A percentile compares a stretch with the other conserved stretches of the same genome.
Conservation (phyloP, 2,113 vertebrate genomes). For the Excalfactoria chinensis region DNA sequence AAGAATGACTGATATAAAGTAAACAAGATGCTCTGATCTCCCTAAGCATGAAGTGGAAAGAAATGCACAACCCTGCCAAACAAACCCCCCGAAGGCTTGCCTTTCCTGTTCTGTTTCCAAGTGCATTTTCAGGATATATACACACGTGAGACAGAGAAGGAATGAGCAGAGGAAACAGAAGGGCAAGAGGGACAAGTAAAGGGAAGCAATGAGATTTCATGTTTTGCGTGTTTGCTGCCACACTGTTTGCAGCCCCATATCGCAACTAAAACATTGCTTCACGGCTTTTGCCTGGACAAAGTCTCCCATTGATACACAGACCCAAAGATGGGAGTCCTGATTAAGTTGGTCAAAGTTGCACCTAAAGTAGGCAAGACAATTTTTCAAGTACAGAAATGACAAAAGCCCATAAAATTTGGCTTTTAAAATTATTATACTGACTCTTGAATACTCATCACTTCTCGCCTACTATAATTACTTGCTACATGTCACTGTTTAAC, state of each 20-base stretch:
- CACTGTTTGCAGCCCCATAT: fast-evolving
- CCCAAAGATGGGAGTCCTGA: background rate
- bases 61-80: background rate
- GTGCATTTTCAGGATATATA: background rate
- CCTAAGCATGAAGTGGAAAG: background rate
- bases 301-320: background rate
- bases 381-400: background rate
- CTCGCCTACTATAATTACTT: background rate
- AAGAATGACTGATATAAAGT: background rate
- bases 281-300: background rate
- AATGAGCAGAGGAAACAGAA: background rate
- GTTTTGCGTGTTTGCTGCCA: background rate
- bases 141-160: background rate
- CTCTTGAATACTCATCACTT: background rate
- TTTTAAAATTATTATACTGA: background rate
- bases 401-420: background rate
- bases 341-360: background rate
- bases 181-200: background rate
- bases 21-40: background rate
- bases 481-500: background rate
- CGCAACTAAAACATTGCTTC: background rate
- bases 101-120: background rate
- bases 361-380: background rate
- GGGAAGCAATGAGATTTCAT: background rate
- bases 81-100: background rate